Conservation (phyloP, 2,888 invertebrate genomes). For the Agrilus mali region DNA sequence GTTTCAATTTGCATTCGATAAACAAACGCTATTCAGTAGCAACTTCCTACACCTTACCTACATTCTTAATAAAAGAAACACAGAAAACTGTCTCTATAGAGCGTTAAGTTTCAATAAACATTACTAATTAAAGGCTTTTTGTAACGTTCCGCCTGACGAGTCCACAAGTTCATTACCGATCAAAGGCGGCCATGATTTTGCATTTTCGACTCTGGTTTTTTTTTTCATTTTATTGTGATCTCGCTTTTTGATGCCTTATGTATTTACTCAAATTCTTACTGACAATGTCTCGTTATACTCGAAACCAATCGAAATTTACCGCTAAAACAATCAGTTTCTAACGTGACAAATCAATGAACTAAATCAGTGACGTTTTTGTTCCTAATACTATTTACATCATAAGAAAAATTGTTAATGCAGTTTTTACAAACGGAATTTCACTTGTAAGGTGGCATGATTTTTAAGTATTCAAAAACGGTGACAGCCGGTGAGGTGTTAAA, state of each 20-base stretch:
- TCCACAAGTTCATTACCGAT: constrained; percentile 30
- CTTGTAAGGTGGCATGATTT: constrained; percentile 2
- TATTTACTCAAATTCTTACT: constrained; percentile 26
- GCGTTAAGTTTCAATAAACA: constrained; percentile 19
- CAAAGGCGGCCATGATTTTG: constrained; percentile 22
- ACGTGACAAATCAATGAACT: constrained; percentile 29
- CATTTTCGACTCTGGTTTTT: constrained; percentile 8
- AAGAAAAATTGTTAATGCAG: neutral
- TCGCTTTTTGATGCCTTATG: constrained; percentile 4
- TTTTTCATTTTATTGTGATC: constrained; percentile 14
- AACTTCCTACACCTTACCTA: no score
- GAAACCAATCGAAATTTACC: constrained; percentile 28
- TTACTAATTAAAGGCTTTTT: constrained; percentile 31
- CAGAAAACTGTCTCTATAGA: constrained; percentile 3
- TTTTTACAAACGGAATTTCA: neutral
- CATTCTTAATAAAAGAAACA: no score
- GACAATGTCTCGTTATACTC: constrained; percentile 28
- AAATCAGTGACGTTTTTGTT: constrained; percentile 21
- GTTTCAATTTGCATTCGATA: no score
- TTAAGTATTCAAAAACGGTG: no score
- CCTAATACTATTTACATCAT: neutral
- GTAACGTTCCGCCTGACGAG: constrained; percentile 27
- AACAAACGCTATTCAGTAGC: no score
- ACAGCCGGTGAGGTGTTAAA: no score
- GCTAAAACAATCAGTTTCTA: constrained; percentile 30